Conservation (phyloP, 2,888 invertebrate species). For the Galerucella nymphaeae region DNA sequence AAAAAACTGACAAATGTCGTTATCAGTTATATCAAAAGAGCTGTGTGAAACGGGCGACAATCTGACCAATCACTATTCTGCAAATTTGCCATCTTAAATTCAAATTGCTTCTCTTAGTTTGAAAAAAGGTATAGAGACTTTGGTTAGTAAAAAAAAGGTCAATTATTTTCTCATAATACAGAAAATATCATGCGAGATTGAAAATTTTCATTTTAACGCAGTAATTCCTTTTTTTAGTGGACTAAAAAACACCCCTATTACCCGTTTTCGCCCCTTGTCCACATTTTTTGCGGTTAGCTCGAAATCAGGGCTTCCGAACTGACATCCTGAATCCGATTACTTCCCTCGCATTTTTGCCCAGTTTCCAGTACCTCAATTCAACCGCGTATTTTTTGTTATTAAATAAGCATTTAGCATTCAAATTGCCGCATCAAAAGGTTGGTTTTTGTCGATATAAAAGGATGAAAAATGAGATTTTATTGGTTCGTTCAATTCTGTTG, state of each 20-base stretch:
- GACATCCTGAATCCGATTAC: conserved; percentile 31
- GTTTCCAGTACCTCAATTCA: conserved; percentile 24
- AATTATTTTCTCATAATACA: too few relatives aligned
- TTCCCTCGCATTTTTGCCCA: conserved; percentile 23
- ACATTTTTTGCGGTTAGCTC: conserved; percentile 21
- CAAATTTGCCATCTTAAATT: too few relatives aligned
- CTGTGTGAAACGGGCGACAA: too few relatives aligned
- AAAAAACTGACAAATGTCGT: too few relatives aligned
- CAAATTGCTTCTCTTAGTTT: too few relatives aligned
- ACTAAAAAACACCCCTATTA: neutral
- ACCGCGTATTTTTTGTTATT: conserved; percentile 30
- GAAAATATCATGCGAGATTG: too few relatives aligned
- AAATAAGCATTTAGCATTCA: conserved; percentile 33
- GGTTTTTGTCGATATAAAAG: conserved; percentile 24
- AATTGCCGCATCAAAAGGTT: conserved; percentile 30
- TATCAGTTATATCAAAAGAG: too few relatives aligned
- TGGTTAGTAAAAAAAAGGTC: too few relatives aligned
- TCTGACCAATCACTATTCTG: too few relatives aligned
- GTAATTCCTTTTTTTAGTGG: neutral
- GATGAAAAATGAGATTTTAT: conserved; percentile 29
- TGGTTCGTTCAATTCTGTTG: neutral
- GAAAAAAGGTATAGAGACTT: too few relatives aligned
- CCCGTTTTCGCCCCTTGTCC: conserved; percentile 17
- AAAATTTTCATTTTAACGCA: neutral
- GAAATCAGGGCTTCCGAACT: conserved; percentile 7